Conservation (phyloP, 2,888 invertebrate genomes). For the Argynnis bischoffii region DNA sequence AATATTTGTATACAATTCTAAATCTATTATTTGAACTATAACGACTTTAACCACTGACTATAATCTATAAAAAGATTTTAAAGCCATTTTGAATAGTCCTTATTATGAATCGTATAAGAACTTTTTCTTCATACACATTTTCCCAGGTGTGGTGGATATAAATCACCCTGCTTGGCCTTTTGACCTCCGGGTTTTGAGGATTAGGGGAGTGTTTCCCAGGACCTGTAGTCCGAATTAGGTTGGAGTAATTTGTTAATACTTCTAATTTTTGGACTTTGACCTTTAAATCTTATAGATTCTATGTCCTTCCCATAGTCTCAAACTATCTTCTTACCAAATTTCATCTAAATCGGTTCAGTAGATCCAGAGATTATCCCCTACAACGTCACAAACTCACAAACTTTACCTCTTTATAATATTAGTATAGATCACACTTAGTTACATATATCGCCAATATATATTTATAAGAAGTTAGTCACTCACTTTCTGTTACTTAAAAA, state of each 20-base stretch:
- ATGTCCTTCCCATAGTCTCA: too few species aligned
- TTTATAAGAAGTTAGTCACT: too few species aligned
- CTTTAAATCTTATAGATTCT: background rate
- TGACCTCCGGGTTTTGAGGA: slow-evolving; percentile 57
- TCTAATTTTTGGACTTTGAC: background rate
- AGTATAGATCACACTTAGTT: too few species aligned
- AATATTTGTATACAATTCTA: slow-evolving; percentile 27
- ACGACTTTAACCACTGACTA: slow-evolving; percentile 8
- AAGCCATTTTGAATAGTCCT: slow-evolving; percentile 10
- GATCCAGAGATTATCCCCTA: too few species aligned
- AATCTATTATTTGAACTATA: slow-evolving; percentile 20
- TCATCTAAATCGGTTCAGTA: too few species aligned
- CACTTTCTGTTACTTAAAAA: background rate
- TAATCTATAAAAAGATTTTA: background rate
- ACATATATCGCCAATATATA: too few species aligned
- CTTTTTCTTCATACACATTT: slow-evolving; percentile 19
- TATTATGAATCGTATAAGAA: slow-evolving; percentile 24
- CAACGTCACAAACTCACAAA: too few species aligned
- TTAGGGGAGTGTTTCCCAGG: slow-evolving; percentile 59
- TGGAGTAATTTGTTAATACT: slow-evolving; percentile 40
- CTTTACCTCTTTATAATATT: too few species aligned
- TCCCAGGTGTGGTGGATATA: slow-evolving; percentile 48
- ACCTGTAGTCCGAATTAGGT: slow-evolving; percentile 35
- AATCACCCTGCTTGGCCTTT: slow-evolving; percentile 56
- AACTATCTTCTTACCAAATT: too few species aligned